Base-by-base conservation (phyloP, 30 jellyfish, hydroid and myxozoan genomes). In the Aurelia aurita complex sp. Pacific region DNA sequence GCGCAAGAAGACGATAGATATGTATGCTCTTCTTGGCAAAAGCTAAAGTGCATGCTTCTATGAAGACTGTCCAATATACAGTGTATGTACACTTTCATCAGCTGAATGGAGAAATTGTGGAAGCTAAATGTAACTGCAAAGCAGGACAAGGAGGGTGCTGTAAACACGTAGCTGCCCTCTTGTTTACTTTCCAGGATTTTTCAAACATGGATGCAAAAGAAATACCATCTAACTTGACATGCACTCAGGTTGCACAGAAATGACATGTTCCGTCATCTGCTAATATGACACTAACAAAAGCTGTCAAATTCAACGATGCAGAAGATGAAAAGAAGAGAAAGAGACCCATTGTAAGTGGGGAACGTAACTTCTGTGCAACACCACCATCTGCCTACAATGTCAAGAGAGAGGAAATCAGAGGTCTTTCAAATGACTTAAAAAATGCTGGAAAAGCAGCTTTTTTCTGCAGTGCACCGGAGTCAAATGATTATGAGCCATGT, bases 401-500 rank as follows among this genome's bases (percentile, higher is more conserved):
- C 70, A 33, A 10, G 60, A 35, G 50, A 77, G 87, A 77, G 74
- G 67, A 77, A 63, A 63, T 77, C 67, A 59, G 60, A 61, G 60
- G 67, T 19, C 87, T 77, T 54, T 60, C 60, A 5, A 64, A 77
- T 29, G 60, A 77, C 60, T 60, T 59, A 11, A 15, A 38, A 61
- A 61, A 59, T 29, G 73, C 77, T 61, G 77, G 77, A 42, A 61
- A 61, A 57, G 77, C 87, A 54, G 60, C 87, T 35, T 35, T 77
- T 35, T 77, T 77, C 57, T 77, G 78, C 42, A 53, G 34, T 16
- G 77, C 87, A 29, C 57, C 62, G 38, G 75, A 77, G 60, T 77
- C 87, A 59, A 86, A 86, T 79, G 78, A 86, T 61, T 86, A 52
- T 75, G 65, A 76, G 61, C 96, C 96, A 61, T 76, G 82, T 54